Conservation (phyloP, 2,797 vertebrate species). For the Odontamblyopus lacepedii region DNA sequence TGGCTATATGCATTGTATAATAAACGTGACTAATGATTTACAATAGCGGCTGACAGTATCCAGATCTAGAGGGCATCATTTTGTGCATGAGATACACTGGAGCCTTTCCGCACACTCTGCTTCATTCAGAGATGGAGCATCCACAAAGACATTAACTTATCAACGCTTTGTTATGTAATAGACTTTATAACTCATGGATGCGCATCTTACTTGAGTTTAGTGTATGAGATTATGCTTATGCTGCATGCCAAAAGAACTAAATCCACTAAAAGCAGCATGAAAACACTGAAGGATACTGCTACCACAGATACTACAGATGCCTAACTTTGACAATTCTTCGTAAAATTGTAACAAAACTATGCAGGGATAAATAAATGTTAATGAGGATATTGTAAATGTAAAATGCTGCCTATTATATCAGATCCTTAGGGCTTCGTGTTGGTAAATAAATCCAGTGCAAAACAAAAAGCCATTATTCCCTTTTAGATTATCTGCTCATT, state of each 20-base stretch:
- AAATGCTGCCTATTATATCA: neutral
- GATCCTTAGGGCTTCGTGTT: neutral
- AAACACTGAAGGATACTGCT: conserved; percentile 38
- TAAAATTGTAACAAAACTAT: conserved; percentile 13
- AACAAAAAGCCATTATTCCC: conserved; percentile 46
- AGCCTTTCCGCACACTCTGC: conserved; percentile 1
- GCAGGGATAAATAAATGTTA: conserved; percentile 7
- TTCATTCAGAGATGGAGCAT: conserved; percentile 33
- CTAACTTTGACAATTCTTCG: conserved; percentile 7
- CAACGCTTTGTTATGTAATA: conserved; percentile 32
- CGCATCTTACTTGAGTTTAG: conserved; percentile 37
- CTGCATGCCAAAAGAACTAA: conserved; percentile 40
- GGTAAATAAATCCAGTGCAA: conserved; percentile 10
- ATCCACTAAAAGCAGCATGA: conserved; percentile 44
- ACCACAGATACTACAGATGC: conserved; percentile 19
- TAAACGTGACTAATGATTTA: conserved; percentile 42
- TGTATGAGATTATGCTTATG: conserved; percentile 48
- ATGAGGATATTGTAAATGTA: neutral
- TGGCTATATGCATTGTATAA: conserved; percentile 13
- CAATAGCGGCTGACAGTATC: conserved; percentile 16
- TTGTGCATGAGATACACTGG: conserved; percentile 25
- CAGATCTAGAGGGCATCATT: conserved; percentile 17
- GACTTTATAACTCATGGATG: conserved; percentile 33
- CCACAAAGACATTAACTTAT: conserved; percentile 26
- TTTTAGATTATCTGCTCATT: conserved; percentile 57